Evolutionary conservation across 2,113 vertebrate genomes (phyloP).

Genomic region (Prunella himalayana): DNA sequence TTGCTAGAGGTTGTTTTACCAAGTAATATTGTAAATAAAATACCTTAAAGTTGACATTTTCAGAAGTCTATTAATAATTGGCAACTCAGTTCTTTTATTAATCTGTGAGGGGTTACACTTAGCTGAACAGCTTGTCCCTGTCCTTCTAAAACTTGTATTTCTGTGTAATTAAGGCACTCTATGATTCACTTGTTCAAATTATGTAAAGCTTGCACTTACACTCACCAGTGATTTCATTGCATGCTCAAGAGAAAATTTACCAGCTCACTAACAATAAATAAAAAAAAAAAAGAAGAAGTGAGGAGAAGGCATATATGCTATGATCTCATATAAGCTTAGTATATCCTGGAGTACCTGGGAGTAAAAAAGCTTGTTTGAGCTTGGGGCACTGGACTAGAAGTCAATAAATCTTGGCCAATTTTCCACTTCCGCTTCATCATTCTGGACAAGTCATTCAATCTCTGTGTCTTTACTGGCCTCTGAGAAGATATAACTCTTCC

Average conservation of each 20-base stretch:
- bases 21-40: constrained; percentile 58
- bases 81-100: background rate
- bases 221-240: background rate
- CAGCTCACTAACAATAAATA: background rate
- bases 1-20: constrained; percentile 38
- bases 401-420: background rate
- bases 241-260: background rate
- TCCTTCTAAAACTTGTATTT: background rate
- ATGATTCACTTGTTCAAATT: background rate
- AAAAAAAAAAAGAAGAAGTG: background rate
- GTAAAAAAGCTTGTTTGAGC: background rate
- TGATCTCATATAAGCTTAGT: background rate
- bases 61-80: constrained; percentile 17
- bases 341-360: background rate
- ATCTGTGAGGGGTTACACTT: background rate
- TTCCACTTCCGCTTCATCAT: constrained; percentile 1
- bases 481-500: background rate
- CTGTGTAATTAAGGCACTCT: background rate
- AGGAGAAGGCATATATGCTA: background rate
- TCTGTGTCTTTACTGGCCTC: background rate
- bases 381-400: background rate
- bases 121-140: background rate
- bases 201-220: background rate
- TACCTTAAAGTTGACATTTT: constrained; percentile 3
- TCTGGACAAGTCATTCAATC: background rate